Conservation (phyloP, 53 echinoderm and acorn worm genomes). For the Zoroaster sp. region DNA sequence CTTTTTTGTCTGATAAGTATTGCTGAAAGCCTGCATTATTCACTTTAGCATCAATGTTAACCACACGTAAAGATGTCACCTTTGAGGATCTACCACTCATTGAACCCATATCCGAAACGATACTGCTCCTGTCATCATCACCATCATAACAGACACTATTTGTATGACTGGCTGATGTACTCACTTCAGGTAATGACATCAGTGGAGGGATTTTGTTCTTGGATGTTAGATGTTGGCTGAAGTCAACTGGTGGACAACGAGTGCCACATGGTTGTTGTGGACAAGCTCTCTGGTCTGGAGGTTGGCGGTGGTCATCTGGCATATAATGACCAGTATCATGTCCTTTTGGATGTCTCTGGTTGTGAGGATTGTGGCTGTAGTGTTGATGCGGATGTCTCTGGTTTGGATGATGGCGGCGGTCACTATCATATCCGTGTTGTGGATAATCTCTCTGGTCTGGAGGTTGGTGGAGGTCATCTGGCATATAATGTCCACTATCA, state of each 20-base stretch:
- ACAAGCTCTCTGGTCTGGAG: too few species aligned
- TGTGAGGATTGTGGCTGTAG: too few species aligned
- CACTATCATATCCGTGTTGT: background rate
- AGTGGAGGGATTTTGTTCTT: background rate
- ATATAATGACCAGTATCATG: too few species aligned
- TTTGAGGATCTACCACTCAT: background rate
- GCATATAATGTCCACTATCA: background rate
- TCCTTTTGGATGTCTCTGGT: background rate
- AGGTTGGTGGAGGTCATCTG: background rate
- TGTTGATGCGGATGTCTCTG: too few species aligned
- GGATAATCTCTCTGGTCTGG: background rate
- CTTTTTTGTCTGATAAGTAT: background rate
- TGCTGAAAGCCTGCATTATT: background rate
- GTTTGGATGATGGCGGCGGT: background rate
- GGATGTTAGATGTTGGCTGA: background rate
- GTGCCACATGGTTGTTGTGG: background rate
- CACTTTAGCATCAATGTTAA: background rate
- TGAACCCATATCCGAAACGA: background rate
- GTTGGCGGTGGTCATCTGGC: too few species aligned
- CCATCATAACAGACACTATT: background rate
- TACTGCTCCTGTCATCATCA: slow-evolving; percentile 17
- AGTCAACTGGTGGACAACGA: background rate
- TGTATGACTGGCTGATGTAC: background rate
- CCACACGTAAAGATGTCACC: background rate
- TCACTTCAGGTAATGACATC: background rate